Evolutionary conservation across 2,797 vertebrate genomes (phyloP).

Genomic region (Alcedo quadribrachys): DNA sequence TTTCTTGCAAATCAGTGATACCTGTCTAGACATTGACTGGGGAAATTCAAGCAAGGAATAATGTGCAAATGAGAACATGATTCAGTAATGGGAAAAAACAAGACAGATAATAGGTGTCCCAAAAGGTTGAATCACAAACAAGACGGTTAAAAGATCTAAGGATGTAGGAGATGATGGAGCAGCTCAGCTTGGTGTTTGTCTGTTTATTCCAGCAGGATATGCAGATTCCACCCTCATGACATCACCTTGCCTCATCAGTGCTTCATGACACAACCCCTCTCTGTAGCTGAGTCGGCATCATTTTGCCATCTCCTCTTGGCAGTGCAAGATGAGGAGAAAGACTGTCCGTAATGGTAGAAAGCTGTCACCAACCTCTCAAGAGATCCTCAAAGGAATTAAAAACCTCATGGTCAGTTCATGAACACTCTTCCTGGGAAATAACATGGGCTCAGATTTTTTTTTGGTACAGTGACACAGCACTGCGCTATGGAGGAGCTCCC

Average conservation of each 20-base stretch:
- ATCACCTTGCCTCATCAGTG: background rate
- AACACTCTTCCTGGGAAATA: background rate
- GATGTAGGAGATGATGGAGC: background rate
- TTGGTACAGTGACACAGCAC: background rate
- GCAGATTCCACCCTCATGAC: constrained; percentile 17
- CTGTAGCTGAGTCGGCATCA: background rate
- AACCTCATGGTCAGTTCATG: background rate
- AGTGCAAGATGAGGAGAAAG: background rate
- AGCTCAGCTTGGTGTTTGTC: background rate
- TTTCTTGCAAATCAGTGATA: background rate
- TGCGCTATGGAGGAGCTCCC: background rate
- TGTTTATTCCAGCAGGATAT: constrained; percentile 27
- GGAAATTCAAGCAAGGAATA: constrained; percentile 12
- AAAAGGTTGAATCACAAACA: constrained; percentile 31
- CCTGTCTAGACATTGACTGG: background rate
- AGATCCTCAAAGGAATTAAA: background rate
- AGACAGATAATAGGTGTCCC: constrained; percentile 26
- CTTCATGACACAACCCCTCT: background rate
- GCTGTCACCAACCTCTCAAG: background rate
- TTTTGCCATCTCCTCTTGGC: background rate
- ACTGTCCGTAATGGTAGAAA: background rate
- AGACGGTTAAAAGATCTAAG: background rate
- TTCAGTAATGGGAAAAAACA: background rate
- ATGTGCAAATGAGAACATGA: background rate
- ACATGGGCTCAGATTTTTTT: background rate